A percentile compares a stretch with the other conserved stretches of the same genome.
phyloP scores from a whole-genome alignment of 2,797 vertebrate genomes.

The Glossophaga mutica region DNA sequence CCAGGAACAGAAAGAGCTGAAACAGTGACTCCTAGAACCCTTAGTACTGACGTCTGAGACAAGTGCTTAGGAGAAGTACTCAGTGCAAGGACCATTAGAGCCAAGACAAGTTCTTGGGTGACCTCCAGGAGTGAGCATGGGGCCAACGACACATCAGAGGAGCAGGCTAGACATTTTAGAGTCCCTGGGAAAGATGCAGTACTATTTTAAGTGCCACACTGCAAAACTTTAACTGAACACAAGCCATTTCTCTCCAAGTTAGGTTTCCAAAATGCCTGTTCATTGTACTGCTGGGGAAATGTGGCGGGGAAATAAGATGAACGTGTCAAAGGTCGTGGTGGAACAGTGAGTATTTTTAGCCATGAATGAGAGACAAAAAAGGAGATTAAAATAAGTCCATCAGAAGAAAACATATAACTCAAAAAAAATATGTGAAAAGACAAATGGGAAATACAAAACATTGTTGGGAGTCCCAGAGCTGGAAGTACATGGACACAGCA shows the following conservation, averaged over 20 bases:
- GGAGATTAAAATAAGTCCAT: slow-evolving; percentile 3
- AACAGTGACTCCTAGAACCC: background rate
- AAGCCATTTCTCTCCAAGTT: slow-evolving; percentile 28
- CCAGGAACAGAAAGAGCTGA: background rate
- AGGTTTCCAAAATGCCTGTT: slow-evolving; percentile 5
- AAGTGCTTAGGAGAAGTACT: background rate
- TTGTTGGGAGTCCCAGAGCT: background rate
- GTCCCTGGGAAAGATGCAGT: background rate
- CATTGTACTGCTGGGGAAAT: slow-evolving; percentile 5
- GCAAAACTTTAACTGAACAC: slow-evolving; percentile 14
- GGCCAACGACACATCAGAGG: background rate
- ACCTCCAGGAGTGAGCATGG: background rate
- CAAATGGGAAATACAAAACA: slow-evolving; percentile 35
- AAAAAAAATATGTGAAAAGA: slow-evolving; percentile 46
- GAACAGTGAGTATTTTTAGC: slow-evolving; percentile 23
- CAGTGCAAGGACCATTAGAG: background rate
- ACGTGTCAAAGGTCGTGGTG: slow-evolving; percentile 7
- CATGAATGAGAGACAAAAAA: background rate
- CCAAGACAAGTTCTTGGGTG: no score
- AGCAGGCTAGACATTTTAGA: background rate
- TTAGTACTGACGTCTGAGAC: background rate
- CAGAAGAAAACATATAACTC: slow-evolving; percentile 42
- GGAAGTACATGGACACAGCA: background rate
- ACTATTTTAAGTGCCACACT: background rate
- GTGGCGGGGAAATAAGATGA: background rate